Conservation (phyloP, 2,113 vertebrate genomes). For the Garra rufa region DNA sequence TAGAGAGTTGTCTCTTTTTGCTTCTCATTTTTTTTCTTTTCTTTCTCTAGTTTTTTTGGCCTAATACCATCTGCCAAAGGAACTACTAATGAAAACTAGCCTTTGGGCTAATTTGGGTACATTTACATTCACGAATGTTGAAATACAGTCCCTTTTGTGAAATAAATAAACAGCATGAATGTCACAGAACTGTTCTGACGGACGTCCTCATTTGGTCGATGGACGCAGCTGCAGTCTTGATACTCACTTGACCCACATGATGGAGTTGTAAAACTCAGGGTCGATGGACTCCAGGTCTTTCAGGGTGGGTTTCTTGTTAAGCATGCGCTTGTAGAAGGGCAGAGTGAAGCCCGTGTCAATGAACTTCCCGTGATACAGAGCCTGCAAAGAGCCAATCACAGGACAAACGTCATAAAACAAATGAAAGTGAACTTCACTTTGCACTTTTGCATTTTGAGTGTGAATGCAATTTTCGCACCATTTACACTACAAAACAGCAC, state of each 20-base stretch:
- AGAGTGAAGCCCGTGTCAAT: constrained; percentile 97
- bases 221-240: background rate
- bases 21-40: too few species aligned
- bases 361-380: constrained; percentile 96
- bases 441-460: too few species aligned
- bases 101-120: too few species aligned
- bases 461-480: too few species aligned
- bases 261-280: constrained; percentile 98
- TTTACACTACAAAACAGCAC: background rate
- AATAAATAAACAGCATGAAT: background rate
- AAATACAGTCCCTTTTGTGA: too few species aligned
- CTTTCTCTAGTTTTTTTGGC: too few species aligned
- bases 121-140: too few species aligned
- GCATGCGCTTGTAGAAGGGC: constrained; percentile 98
- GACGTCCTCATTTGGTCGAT: background rate
- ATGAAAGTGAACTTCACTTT: background rate
- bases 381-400: constrained; percentile 71
- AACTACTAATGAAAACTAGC: too few species aligned
- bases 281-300: constrained; percentile 99
- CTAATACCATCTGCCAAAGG: too few species aligned
- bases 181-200: background rate
- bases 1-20: too few species aligned
- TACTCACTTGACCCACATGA: constrained; percentile 98
- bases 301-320: constrained; percentile 95
- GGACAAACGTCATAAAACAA: background rate